Evolutionary conservation across 2,888 invertebrate genomes (phyloP), one percentile per base, ranked within the genome.

Genomic region (Orthosia gracilis): DNA sequence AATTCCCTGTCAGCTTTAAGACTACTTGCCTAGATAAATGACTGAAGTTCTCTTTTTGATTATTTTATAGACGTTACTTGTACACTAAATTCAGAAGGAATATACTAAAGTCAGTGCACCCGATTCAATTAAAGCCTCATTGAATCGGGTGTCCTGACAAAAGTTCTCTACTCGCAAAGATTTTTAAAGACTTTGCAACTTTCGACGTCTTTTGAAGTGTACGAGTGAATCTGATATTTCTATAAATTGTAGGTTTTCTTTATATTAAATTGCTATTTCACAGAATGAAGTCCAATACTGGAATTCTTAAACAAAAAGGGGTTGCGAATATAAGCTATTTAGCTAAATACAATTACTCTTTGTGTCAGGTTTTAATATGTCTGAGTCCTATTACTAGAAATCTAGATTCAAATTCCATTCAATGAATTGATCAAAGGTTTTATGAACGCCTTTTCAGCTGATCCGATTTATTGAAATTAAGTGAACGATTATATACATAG

Each of bases 1-100:
- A 68, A 66, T 69, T 82, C 15, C n/a, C 40, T 5, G 71, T 75
- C 83, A 75, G 61, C 31, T 65, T 62, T 54, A 54, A 52, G 49
- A 67, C 50, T 57, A 31, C 0, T 70, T 61, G 23, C 26, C 21
- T 64, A n/a, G 13, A 54, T 74, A 54, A 49, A 66, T 58, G 18
- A 52, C 5, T 13, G 5, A 1, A 23, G 18, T 50, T 21, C n/a
- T 18, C 23, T 70, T 70, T 69, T 54, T 23, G 15, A 21, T 17
- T 59, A 54, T 65, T 49, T 57, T 47, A 45, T 21, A 5, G 40
- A 23, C n/a, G n/a, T 69, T 26, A 57, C 26, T 52, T 13, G 9
- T 13, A 45, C 21, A 31, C 21, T 66, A 55, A 40, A 15, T 31
- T 31, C 31, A 31, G 31, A 31, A 31, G 7, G 31, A 31, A 31